Percentiles rank a stretch among this genome's conserved stretches.
These are phyloP conservation scores for Ophion slaviceki DNA, from an alignment of 2,888 invertebrate species.

Conservation along the genomic window DNA sequence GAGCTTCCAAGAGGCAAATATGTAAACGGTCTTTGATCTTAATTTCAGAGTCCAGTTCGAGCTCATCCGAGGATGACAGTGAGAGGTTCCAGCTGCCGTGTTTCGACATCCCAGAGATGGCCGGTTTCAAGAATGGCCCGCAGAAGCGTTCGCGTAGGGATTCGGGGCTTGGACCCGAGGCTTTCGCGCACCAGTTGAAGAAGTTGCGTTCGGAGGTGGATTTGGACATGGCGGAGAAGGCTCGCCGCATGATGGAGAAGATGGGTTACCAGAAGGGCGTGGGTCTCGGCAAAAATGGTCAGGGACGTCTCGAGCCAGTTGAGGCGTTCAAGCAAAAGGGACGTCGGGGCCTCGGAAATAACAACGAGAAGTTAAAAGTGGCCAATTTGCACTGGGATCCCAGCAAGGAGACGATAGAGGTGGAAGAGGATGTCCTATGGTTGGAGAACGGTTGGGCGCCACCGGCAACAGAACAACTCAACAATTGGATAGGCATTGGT, in stretches of 20 bases:
- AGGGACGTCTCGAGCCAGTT: slow-evolving; percentile 92
- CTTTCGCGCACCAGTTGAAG: slow-evolving; percentile 8
- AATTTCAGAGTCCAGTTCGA: slow-evolving; percentile 6
- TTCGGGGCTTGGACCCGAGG: background rate
- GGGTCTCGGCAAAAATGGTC: slow-evolving; percentile 93
- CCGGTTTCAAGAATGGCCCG: slow-evolving; percentile 3
- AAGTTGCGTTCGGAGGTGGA: slow-evolving; percentile 10
- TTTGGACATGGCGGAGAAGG: slow-evolving; percentile 50
- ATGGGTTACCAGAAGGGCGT: slow-evolving; percentile 93
- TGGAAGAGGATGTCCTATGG: slow-evolving; percentile 84
- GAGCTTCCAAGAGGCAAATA: background rate
- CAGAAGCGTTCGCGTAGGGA: slow-evolving; percentile 11
- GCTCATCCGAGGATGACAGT: slow-evolving; percentile 44
- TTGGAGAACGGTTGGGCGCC: slow-evolving; percentile 70
- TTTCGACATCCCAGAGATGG: background rate
- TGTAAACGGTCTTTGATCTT: background rate
- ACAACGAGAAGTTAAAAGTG: slow-evolving; percentile 86
- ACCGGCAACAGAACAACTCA: slow-evolving; percentile 83
- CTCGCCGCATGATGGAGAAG: slow-evolving; percentile 84
- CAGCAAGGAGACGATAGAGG: slow-evolving; percentile 83
- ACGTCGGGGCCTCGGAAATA: slow-evolving; percentile 92
- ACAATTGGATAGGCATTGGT: slow-evolving; percentile 88
- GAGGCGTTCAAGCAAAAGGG: slow-evolving; percentile 93
- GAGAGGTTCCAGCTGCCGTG: slow-evolving; percentile 17
- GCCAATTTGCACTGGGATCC: slow-evolving; percentile 88